Conservation (phyloP, 2,888 invertebrate genomes). For the Archips xylosteana region DNA sequence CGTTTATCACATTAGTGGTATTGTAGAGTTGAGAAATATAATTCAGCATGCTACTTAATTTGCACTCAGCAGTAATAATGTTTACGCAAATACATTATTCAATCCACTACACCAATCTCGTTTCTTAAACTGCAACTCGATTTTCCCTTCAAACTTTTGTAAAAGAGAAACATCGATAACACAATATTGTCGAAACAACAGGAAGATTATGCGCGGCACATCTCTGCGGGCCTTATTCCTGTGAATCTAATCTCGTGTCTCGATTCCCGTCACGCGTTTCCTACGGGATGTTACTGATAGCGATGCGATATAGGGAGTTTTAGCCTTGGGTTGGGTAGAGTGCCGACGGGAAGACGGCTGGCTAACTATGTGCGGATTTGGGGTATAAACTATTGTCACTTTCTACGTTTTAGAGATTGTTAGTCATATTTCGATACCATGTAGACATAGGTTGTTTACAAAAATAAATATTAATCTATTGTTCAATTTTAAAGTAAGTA, state of each 20-base stretch:
- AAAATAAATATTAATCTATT: too few species aligned
- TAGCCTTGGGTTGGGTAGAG: constrained; percentile 46
- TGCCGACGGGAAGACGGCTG: constrained; percentile 9
- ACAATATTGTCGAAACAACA: constrained; percentile 61
- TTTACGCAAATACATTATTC: constrained; percentile 6
- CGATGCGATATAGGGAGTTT: constrained; percentile 64
- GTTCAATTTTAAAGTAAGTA: too few species aligned
- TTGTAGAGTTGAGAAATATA: not conserved
- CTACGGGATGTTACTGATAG: constrained; percentile 77
- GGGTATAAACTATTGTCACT: not conserved
- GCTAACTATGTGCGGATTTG: not conserved
- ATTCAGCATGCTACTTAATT: not conserved
- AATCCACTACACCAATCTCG: constrained; percentile 26
- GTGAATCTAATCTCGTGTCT: constrained; percentile 58
- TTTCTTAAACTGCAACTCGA: constrained; percentile 24
- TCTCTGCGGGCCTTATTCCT: constrained; percentile 68
- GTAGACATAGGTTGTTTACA: too few species aligned
- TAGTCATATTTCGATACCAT: too few species aligned
- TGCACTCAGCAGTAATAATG: not conserved
- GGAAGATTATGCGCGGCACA: constrained; percentile 71
- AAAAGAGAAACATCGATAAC: constrained; percentile 57
- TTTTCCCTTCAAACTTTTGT: constrained; percentile 12
- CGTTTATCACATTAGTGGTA: not conserved
- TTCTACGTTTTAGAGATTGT: not conserved
- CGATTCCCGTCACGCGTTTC: constrained; percentile 76